These are phyloP conservation scores for Frankliniella intonsa DNA, from an alignment of 2,888 invertebrate genomes.

Conservation along the genomic window DNA sequence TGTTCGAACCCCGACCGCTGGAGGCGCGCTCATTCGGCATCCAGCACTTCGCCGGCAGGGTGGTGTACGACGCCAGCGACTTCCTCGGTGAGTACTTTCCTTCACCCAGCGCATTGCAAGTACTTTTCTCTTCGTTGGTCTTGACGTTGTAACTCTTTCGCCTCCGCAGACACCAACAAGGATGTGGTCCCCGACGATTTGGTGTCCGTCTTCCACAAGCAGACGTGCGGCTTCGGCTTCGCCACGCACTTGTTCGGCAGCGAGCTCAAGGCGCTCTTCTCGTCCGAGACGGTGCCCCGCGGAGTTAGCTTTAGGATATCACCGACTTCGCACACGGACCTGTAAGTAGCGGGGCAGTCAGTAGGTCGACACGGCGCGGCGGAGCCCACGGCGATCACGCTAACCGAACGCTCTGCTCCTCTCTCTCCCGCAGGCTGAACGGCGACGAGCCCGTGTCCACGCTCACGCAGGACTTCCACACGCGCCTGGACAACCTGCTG, in stretches of 20 bases:
- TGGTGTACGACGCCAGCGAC: constrained; percentile 82
- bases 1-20: constrained; percentile 72
- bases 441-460: constrained; percentile 84
- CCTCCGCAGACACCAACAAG: constrained; percentile 75
- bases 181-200: constrained; percentile 89
- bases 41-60: constrained; percentile 82
- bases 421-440: constrained; percentile 53
- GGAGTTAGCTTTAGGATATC: constrained; percentile 83
- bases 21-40: constrained; percentile 82
- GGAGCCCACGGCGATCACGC: not conserved
- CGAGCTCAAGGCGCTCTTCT: constrained; percentile 78
- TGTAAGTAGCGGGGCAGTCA: constrained; percentile 45
- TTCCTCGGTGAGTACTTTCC: constrained; percentile 59
- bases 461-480: constrained; percentile 92
- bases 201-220: constrained; percentile 86
- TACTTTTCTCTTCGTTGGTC: not conserved
- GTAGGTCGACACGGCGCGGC: not conserved
- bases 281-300: constrained; percentile 66
- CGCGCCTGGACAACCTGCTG: constrained; percentile 84
- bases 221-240: constrained; percentile 93
- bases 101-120: not conserved
- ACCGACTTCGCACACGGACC: constrained; percentile 79
- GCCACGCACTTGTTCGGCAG: constrained; percentile 92
- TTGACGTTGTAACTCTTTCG: not conserved
- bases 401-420: constrained; percentile 21